A percentile compares a stretch with the other conserved stretches of the same genome.
phyloP scores from a whole-genome alignment of 2,113 vertebrate genomes.

The Larimichthys polyactis region DNA sequence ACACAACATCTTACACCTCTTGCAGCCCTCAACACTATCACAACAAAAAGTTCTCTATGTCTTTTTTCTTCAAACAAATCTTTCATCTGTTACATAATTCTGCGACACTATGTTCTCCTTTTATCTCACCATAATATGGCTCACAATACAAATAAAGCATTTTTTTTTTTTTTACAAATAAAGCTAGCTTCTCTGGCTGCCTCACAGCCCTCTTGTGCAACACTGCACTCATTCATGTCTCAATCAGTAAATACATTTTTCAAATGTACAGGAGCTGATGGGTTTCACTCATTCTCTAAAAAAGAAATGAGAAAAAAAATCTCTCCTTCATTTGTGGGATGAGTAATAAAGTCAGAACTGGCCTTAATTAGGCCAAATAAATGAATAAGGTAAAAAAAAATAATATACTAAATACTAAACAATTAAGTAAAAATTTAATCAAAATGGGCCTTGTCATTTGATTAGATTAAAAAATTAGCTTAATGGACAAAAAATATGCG shows the following conservation, averaged over 20 bases:
- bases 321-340: background rate
- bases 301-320: background rate
- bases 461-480: background rate
- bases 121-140: constrained; percentile 6
- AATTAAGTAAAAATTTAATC: background rate
- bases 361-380: background rate
- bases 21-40: background rate
- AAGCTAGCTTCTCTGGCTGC: constrained; percentile 14
- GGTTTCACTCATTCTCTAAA: background rate
- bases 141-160: constrained; percentile 35
- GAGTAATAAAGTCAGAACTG: background rate
- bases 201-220: constrained; percentile 10
- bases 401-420: background rate
- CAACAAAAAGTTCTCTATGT: background rate
- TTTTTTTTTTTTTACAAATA: background rate
- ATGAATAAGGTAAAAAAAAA: background rate
- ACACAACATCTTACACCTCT: background rate
- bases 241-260: constrained; percentile 4
- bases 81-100: constrained; percentile 48
- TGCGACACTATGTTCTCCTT: background rate
- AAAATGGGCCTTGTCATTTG: background rate
- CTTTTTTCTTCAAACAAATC: constrained; percentile 5
- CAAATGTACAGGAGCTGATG: background rate
- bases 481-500: background rate
- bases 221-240: constrained; percentile 9